Evolutionary conservation across 2,797 vertebrate genomes (phyloP).

Genomic region (Argentina silus): DNA sequence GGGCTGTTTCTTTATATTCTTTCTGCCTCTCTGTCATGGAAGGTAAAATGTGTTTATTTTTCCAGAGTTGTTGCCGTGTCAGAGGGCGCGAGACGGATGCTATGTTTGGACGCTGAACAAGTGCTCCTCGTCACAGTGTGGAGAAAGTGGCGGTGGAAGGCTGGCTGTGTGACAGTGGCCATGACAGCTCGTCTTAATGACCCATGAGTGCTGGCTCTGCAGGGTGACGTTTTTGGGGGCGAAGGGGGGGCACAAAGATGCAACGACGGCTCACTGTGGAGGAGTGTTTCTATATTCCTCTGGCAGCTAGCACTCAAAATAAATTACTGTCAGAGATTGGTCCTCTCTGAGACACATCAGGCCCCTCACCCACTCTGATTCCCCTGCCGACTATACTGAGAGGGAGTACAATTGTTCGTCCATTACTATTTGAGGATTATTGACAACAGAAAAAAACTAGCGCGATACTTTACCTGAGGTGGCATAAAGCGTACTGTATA

Average conservation of each 20-base stretch:
- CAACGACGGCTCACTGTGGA: conserved; percentile 55
- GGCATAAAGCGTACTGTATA: no score
- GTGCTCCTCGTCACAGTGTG: conserved; percentile 45
- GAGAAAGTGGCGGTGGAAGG: conserved; percentile 59
- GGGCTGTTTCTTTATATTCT: background rate
- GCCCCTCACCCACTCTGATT: conserved; percentile 66
- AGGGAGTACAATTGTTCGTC: conserved; percentile 53
- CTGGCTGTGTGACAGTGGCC: conserved; percentile 66
- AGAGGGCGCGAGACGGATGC: conserved; percentile 58
- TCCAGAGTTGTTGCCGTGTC: conserved; percentile 45
- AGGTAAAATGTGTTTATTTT: conserved; percentile 53
- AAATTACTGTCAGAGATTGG: conserved; percentile 75
- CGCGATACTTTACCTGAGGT: no score
- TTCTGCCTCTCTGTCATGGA: conserved; percentile 16
- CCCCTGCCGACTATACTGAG: conserved; percentile 70
- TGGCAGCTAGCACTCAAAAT: conserved; percentile 71
- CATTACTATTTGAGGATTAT: background rate
- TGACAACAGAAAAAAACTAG: no score
- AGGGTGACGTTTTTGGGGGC: conserved; percentile 56
- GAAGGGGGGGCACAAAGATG: conserved; percentile 3
- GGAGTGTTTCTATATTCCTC: conserved; percentile 64
- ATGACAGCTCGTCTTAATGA: conserved; percentile 79
- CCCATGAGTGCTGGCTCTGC: conserved; percentile 68
- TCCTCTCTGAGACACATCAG: conserved; percentile 64
- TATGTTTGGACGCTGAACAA: conserved; percentile 69